Evolutionary conservation across 2,113 vertebrate species (phyloP).

Genomic region (Prochilodus magdalenae): DNA sequence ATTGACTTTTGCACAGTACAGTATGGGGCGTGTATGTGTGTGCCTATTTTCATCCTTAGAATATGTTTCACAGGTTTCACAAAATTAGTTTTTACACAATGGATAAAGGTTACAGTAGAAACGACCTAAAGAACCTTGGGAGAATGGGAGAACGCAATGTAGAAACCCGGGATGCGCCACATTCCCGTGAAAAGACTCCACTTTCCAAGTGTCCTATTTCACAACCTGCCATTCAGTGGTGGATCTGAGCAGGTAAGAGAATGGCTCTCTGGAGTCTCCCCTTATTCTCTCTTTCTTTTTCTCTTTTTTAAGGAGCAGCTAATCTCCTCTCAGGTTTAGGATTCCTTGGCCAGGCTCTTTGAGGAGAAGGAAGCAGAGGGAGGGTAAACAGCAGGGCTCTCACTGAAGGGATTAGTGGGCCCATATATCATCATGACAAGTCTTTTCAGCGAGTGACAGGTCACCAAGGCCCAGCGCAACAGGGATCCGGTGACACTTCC

Average conservation of each 20-base stretch:
- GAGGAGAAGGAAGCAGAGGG: conserved; percentile 78
- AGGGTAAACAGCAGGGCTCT: conserved; percentile 81
- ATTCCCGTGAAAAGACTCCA: conserved; percentile 62
- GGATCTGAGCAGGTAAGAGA: conserved; percentile 71
- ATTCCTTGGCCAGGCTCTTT: conserved; percentile 74
- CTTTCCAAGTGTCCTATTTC: conserved; percentile 66
- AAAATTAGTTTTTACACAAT: too few species aligned
- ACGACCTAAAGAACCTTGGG: not conserved
- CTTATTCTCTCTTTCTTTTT: conserved; percentile 57
- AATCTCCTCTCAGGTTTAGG: conserved; percentile 81
- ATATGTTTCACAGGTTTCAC: not conserved
- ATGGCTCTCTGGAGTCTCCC: conserved; percentile 62
- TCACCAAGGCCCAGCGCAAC: conserved; percentile 64
- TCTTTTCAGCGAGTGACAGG: conserved; percentile 79
- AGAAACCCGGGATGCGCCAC: conserved; percentile 49
- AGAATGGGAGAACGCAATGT: not conserved
- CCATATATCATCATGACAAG: conserved; percentile 82
- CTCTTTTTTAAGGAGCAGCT: conserved; percentile 70
- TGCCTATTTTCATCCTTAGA: not conserved
- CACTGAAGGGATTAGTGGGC: conserved; percentile 77
- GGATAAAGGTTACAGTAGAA: not conserved
- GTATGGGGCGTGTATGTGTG: not conserved
- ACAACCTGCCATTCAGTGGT: conserved; percentile 69
- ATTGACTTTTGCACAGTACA: too few species aligned
- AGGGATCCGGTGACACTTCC: conserved; percentile 78